Conservation (phyloP, 2,797 vertebrate genomes). For the Phoebastria nigripes region DNA sequence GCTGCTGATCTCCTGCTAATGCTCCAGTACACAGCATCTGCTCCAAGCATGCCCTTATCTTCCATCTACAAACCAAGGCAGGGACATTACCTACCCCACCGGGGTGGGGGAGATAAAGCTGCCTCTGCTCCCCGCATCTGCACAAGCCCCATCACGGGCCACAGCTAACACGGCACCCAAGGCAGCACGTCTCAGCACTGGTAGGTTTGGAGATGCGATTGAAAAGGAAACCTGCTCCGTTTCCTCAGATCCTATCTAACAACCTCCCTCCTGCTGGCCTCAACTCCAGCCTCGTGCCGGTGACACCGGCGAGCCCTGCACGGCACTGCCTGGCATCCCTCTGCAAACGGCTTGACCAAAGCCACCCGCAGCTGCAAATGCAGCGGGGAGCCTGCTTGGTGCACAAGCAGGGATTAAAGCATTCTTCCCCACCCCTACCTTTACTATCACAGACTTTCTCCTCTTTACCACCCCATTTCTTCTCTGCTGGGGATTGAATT, state of each 20-base stretch:
- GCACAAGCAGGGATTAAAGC: not conserved
- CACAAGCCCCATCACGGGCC: not conserved
- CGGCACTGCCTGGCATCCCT: not conserved
- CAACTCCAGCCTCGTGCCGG: not conserved
- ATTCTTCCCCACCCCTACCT: accelerated
- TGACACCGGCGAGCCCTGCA: accelerated
- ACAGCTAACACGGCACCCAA: not conserved
- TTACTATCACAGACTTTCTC: not conserved
- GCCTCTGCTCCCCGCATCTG: accelerated
- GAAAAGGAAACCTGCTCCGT: not conserved
- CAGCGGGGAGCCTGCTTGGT: accelerated
- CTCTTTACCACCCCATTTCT: accelerated
- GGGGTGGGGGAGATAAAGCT: not conserved
- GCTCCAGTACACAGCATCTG: not conserved
- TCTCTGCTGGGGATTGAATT: accelerated
- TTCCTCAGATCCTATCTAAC: not conserved
- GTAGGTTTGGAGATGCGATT: not conserved
- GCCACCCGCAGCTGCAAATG: accelerated
- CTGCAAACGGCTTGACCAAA: not conserved
- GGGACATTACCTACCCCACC: not conserved
- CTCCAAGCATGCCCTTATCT: not conserved
- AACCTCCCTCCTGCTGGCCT: not conserved
- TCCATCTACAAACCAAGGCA: not conserved
- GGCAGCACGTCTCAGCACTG: accelerated
- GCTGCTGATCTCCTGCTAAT: not conserved